Base-by-base conservation (phyloP, 1,140 invertebrate genomes). In the Drosophila pruinosa region DNA sequence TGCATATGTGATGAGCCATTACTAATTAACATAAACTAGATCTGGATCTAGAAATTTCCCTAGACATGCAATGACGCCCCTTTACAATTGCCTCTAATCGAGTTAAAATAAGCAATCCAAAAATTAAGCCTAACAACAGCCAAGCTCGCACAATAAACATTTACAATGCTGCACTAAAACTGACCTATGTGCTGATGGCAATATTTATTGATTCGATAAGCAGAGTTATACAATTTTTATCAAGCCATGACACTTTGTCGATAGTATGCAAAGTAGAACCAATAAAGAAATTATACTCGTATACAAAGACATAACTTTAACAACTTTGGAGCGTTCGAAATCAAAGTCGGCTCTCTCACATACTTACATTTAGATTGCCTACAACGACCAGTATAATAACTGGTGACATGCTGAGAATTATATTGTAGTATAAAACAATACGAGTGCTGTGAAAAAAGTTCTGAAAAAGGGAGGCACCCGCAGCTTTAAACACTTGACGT, bases 401-500 rank as follows among this genome's bases (percentile, higher is more conserved):
- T 47, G 43, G n/a, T 8, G 12, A 47, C 43, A 14, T 47, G 5
- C 43, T 47, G 43, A 14, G 43, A 47, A 47, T 24, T 47, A 14
- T 47, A 50, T 31, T 50, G 6, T 31, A 50, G 21, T 3, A 19
- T 15, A 17, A n/a, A 50, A 50, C 26, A 50, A 50, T 57, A 41
- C 24, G 6, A 31, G 19, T 10, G 12, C 22, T 34, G 24, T 19
- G 39, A 58, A 58, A 6, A 21, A 47, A 47, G 26, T 47, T 21
- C 17, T 19, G 19, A 19, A 28, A 21, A 31, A 22, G 36, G n/a
- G 34, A 10, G 50, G 17, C 53, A 38, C 54, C 54, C 24, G 54
- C 24, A 26, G 56, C 24, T 61, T 57, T 22, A 36, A 14, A 17
- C 57, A 21, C 57, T 61, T 36, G 56, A 58, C 39, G 56, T 58